These are phyloP conservation scores for Clistopyga incitator DNA, from an alignment of 2,888 invertebrate genomes.

Conservation along the genomic window DNA sequence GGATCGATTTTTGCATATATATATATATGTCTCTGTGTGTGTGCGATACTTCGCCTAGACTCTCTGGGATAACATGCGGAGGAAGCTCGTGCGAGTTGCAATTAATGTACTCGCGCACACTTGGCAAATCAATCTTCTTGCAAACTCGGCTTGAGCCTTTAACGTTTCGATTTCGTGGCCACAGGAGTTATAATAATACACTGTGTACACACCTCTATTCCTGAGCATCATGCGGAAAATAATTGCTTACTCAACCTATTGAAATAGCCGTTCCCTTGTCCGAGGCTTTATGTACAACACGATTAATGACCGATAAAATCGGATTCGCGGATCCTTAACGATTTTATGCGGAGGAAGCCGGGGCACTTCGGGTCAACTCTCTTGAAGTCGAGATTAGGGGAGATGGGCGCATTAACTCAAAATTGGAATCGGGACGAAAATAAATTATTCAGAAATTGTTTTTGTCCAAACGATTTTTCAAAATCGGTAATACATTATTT, in stretches of 20 bases:
- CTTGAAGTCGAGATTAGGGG: not conserved
- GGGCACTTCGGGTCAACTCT: not conserved
- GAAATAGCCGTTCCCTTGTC: slow-evolving; percentile 77
- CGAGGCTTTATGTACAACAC: slow-evolving; percentile 75
- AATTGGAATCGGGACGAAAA: no score
- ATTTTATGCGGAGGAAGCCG: slow-evolving; percentile 6
- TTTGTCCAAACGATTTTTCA: no score
- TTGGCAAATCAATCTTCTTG: slow-evolving; percentile 62
- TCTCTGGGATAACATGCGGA: slow-evolving; percentile 19
- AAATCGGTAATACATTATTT: no score
- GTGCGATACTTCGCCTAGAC: slow-evolving; percentile 7
- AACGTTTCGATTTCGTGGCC: slow-evolving; percentile 62
- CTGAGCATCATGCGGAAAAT: slow-evolving; percentile 36
- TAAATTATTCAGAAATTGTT: no score
- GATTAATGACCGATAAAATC: slow-evolving; percentile 79
- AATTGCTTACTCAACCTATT: slow-evolving; percentile 54
- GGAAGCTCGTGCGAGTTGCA: slow-evolving; percentile 42
- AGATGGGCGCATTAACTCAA: no score
- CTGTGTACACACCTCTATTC: slow-evolving; percentile 35
- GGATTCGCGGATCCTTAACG: slow-evolving; percentile 46
- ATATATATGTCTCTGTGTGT: no score
- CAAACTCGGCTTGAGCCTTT: slow-evolving; percentile 9
- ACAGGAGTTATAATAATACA: slow-evolving; percentile 50
- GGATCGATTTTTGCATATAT: slow-evolving; percentile 43
- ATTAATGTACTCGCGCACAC: slow-evolving; percentile 59